A percentile compares a stretch with the other conserved stretches of the same genome.
phyloP scores from a whole-genome alignment of 1,140 invertebrate genomes.

The Cepaea nemoralis region DNA sequence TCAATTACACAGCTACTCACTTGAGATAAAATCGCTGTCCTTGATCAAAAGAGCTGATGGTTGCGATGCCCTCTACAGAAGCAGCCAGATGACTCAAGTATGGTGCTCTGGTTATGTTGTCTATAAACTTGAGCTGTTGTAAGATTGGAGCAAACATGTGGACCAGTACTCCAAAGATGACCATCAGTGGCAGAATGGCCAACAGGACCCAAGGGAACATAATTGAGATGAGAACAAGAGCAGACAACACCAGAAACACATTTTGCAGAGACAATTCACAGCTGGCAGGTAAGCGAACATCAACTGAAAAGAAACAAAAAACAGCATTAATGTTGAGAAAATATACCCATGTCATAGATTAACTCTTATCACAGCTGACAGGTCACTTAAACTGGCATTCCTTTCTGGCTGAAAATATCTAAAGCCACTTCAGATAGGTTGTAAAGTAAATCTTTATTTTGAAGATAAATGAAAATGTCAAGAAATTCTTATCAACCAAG shows the following conservation, averaged over 20 bases:
- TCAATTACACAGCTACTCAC: no score
- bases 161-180: constrained; percentile 76
- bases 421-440: no score
- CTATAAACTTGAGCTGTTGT: constrained; percentile 78
- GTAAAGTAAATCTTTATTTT: no score
- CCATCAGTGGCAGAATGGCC: constrained; percentile 74
- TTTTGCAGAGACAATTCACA: constrained; percentile 75
- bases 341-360: no score
- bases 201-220: constrained; percentile 79
- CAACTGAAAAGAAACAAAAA: constrained; percentile 68
- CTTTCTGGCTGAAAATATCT: no score
- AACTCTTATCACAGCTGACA: no score
- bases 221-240: constrained; percentile 73
- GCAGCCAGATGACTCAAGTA: constrained; percentile 78
- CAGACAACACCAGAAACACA: constrained; percentile 72
- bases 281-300: constrained; percentile 76
- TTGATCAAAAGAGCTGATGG: constrained; percentile 77
- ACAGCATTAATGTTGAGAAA: no score
- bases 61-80: constrained; percentile 78
- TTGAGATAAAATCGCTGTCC: constrained; percentile 44
- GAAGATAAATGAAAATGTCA: no score
- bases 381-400: no score
- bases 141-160: constrained; percentile 72
- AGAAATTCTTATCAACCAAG: no score
- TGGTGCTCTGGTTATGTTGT: constrained; percentile 77